Conservation (phyloP, 2,113 vertebrate species). For the Ailurus styani region DNA sequence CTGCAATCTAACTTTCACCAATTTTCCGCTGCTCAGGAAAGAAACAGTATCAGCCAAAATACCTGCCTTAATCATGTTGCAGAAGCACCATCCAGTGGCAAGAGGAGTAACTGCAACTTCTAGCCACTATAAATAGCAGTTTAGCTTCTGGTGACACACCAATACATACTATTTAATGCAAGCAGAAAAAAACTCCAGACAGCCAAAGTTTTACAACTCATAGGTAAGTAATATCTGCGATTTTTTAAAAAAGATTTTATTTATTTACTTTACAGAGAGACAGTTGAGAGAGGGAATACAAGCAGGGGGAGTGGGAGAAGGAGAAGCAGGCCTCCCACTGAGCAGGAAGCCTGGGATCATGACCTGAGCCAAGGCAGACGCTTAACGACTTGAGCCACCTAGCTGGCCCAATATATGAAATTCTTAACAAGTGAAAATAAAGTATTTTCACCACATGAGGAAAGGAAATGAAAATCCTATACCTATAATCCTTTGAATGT, state of each 20-base stretch:
- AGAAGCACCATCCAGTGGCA: slow-evolving; percentile 60
- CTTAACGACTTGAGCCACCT: too few relatives aligned
- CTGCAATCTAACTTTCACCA: background rate
- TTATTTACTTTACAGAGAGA: too few relatives aligned
- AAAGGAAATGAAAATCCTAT: background rate
- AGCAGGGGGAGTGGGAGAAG: too few relatives aligned
- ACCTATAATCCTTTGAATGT: background rate
- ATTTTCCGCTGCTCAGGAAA: slow-evolving; percentile 42
- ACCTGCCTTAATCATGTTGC: background rate
- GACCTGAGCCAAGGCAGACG: too few relatives aligned
- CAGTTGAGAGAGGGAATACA: too few relatives aligned
- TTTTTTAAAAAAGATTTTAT: background rate
- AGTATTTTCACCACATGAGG: background rate
- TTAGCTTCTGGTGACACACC: background rate
- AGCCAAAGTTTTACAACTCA: slow-evolving; percentile 29
- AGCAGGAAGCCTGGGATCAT: too few relatives aligned
- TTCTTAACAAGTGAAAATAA: slow-evolving; percentile 28
- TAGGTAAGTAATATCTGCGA: background rate
- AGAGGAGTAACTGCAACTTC: slow-evolving; percentile 34
- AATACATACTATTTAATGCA: background rate
- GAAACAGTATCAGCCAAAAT: background rate
- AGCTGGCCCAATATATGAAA: background rate
- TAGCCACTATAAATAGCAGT: background rate
- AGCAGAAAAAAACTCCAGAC: background rate
- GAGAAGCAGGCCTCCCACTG: too few relatives aligned